These are phyloP conservation scores for Ernsta delagoae DNA, from an alignment of 2,888 invertebrate genomes.

Conservation along the genomic window DNA sequence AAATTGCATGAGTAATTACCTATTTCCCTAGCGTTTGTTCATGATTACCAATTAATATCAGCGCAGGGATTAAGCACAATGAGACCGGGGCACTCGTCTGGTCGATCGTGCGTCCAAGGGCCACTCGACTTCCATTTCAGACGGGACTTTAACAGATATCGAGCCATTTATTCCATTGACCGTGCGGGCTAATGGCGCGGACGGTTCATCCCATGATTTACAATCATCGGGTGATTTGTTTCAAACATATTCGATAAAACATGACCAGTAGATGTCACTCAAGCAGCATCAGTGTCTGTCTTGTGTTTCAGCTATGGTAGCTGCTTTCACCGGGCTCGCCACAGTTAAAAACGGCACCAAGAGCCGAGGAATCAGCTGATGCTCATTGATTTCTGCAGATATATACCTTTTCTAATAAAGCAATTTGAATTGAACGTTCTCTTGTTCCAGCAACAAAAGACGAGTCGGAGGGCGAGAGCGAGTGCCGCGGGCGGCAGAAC, in stretches of 20 bases:
- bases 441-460: conserved; percentile 94
- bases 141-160: conserved; percentile 5
- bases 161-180: conserved; percentile 6
- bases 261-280: too few species aligned
- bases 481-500: conserved; percentile 83
- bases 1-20: too few species aligned
- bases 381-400: too few species aligned
- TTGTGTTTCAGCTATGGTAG: too few species aligned
- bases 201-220: background rate
- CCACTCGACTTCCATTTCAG: conserved; percentile 25
- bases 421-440: too few species aligned
- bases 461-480: conserved; percentile 89
- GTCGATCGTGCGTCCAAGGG: conserved; percentile 42
- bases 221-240: background rate
- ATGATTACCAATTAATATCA: background rate
- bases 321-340: too few species aligned
- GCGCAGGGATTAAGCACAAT: conserved; percentile 11
- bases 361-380: too few species aligned
- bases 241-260: too few species aligned
- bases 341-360: too few species aligned
- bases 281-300: too few species aligned
- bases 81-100: conserved; percentile 1
- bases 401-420: too few species aligned
- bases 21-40: background rate
- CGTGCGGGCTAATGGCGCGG: background rate